Evolutionary conservation across 2,888 invertebrate genomes (phyloP).

Genomic region (Agonum fuliginosum): DNA sequence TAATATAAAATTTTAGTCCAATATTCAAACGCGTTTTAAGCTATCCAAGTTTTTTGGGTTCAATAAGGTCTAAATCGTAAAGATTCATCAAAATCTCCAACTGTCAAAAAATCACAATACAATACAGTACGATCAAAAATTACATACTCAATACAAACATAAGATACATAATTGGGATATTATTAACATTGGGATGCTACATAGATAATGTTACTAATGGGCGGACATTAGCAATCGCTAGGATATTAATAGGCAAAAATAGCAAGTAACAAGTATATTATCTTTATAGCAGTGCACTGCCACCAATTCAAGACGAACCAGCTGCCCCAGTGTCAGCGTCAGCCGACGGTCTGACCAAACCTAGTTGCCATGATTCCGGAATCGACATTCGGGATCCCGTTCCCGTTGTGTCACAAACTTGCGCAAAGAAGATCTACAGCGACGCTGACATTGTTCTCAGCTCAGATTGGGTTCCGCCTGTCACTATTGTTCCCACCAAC

Average conservation of each 20-base stretch:
- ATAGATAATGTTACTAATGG: too few relatives aligned
- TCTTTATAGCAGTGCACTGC: constrained; percentile 22
- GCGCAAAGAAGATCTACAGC: constrained; percentile 85
- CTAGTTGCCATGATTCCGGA: constrained; percentile 92
- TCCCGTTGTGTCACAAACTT: constrained; percentile 79
- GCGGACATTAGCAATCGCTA: too few relatives aligned
- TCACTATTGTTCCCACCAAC: constrained; percentile 83
- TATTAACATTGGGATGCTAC: background rate
- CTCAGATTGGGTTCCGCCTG: constrained; percentile 91
- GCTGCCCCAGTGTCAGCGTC: constrained; percentile 72
- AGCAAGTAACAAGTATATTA: too few relatives aligned
- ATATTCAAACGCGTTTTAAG: too few relatives aligned
- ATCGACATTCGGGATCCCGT: constrained; percentile 88
- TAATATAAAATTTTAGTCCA: too few relatives aligned
- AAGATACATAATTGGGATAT: background rate
- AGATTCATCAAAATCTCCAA: too few relatives aligned
- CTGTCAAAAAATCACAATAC: too few relatives aligned
- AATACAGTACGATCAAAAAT: too few relatives aligned
- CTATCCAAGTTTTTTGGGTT: too few relatives aligned
- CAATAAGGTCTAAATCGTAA: background rate
- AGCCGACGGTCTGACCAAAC: constrained; percentile 82
- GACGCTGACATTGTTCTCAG: constrained; percentile 92
- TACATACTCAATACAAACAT: background rate
- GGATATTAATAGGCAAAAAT: too few relatives aligned
- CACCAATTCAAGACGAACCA: constrained; percentile 64